Evolutionary conservation across 2,797 vertebrate species (phyloP), one percentile per base, ranked within the genome.

Genomic region (Alca torda): DNA sequence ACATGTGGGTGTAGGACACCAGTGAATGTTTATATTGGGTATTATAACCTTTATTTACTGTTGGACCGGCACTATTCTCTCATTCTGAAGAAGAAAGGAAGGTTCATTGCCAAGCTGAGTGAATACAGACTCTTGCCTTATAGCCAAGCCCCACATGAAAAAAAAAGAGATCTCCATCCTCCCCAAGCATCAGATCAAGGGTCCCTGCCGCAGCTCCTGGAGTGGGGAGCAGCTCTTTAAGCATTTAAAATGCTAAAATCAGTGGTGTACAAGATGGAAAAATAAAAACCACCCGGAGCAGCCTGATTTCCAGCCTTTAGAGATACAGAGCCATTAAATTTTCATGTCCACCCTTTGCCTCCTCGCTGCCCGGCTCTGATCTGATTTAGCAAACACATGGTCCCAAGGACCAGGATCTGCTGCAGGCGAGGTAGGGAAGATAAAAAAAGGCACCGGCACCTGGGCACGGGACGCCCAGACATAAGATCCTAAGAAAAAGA

Each of bases 11-110:
- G 90, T 72, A 85, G 73, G 73, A 79, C 11, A 15, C 92, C 92
- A 41, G 41, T n/a, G 60, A 76, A 84, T 89, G 92, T 83, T 94
- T 93, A 83, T 79, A 64, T 69, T 94, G 92, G 92, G 87, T 72
- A 86, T 89, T 83, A 60, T 83, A 92, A 90, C 87, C 91, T 95
- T 94, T 93, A 87, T 96, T 96, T 91, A 95, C 81, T 69, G 64
- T 68, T 83, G 73, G 87, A 79, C 77, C 5, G 1, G 53, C 0
- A 12, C 84, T 88, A 57, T 79, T 90, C 92, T 72, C 73, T 83
- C 77, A 33, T 79, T 83, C 76, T 60, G 46, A 83, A 85, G 72
- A 73, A 75, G 87, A 90, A 90, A 86, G 45, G 83, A 64, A 80
- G 64, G 77, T 82, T 90, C 83, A 64, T 68, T 90, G 84, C 84